Evolutionary conservation across 2,888 invertebrate species (phyloP), one percentile per base, ranked within the genome.

Genomic region (Chloroclysta siterata): DNA sequence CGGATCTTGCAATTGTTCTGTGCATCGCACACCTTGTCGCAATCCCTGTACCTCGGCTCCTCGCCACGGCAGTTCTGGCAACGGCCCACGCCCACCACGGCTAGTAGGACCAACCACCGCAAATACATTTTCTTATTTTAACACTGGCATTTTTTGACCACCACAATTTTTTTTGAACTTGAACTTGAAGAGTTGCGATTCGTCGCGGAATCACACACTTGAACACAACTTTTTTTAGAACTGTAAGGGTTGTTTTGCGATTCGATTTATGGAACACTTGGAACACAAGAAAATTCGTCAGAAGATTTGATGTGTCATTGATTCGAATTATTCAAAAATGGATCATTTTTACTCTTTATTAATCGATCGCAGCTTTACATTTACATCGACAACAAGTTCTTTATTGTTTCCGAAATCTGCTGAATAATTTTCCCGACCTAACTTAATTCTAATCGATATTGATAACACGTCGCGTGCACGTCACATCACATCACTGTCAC

Each of bases 1-100:
- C 95, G 91, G 47, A 96, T 91, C 50, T 93, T 94, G 78, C 96
- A 96, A 5, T 79, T 82, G 5, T 90, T 93, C 44, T 86, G 76
- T 1, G 74, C 78, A 68, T 88, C 88, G 71, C 94, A 94, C 42
- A 94, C 72, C 50, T 85, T 81, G 70, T 94, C 94, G 74, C 94
- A 94, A 0, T 80, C 78, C 17, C 90, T 79, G 63, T 78, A 71
- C 48, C 82, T 78, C 1, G 83, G 84, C 70, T 88, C 85, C 54
- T 88, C 85, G 0, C 84, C 88, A 0, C 91, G 82, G 70, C 92
- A 92, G 76, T 91, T 90, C 69, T 87, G 84, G 53, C 82, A 64
- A 28, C 62, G 58, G 17, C 72, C 76, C 41, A 65, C 70, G 66
- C 76, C 59, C 39, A 76, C 60, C 59, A 73, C 72, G 70, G 79